phyloP scores from a whole-genome alignment of 37 sponge, comb jelly and placozoan genomes.

The Chondrosia reniformis region DNA sequence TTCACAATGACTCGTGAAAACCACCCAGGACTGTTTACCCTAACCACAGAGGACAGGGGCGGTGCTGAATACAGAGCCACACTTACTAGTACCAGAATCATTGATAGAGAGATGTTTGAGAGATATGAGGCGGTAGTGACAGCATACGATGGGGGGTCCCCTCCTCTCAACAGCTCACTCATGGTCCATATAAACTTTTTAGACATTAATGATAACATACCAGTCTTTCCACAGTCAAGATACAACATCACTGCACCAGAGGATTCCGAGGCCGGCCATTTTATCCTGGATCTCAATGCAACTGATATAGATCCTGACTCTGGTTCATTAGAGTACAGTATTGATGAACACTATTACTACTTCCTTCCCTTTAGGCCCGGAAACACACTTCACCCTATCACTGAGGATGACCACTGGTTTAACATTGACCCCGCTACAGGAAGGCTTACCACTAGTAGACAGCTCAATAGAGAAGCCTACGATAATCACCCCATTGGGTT shows the following conservation, averaged over 20 bases:
- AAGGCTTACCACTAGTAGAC: not conserved
- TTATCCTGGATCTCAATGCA: slow-evolving; percentile 22
- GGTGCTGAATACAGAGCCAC: not conserved
- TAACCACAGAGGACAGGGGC: not conserved
- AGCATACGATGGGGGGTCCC: slow-evolving; percentile 49
- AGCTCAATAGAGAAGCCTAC: slow-evolving; percentile 19
- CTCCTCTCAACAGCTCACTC: slow-evolving; percentile 11
- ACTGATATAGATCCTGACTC: slow-evolving; percentile 13
- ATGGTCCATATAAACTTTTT: slow-evolving; percentile 20
- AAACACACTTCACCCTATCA: not conserved
- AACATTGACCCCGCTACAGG: slow-evolving; percentile 17
- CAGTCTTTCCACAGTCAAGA: slow-evolving; percentile 23
- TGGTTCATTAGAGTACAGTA: not conserved
- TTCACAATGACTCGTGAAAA: slow-evolving; percentile 12
- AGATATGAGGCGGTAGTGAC: not conserved
- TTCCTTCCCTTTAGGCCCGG: not conserved
- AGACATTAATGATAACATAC: slow-evolving; percentile 44
- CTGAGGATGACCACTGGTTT: not conserved
- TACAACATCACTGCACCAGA: slow-evolving; percentile 42
- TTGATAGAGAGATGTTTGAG: not conserved
- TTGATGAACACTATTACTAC: not conserved
- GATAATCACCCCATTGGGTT: not conserved
- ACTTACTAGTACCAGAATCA: not conserved
- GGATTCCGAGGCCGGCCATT: not conserved
- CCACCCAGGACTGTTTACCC: not conserved